Percentiles rank a stretch among this genome's conserved stretches.
phyloP scores from a whole-genome alignment of 2,888 invertebrate genomes.

The Pachliopta kotzebuea region DNA sequence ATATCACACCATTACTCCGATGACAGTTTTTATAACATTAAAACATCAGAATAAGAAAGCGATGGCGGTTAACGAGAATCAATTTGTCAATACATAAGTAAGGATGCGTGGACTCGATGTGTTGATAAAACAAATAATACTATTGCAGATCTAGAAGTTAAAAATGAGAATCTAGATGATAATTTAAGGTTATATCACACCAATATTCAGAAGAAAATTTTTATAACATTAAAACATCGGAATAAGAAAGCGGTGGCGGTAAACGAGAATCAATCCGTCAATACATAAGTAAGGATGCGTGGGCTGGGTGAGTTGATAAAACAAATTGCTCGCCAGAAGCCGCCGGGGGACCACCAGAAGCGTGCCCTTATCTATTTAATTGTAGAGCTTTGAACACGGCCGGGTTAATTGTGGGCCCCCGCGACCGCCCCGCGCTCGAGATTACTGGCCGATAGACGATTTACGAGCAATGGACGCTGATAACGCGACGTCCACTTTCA shows the following conservation, averaged over 20 bases:
- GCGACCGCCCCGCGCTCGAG: constrained; percentile 43
- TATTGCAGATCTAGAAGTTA: too few species aligned
- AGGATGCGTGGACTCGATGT: too few species aligned
- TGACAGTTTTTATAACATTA: background rate
- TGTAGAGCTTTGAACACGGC: constrained; percentile 66
- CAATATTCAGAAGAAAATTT: too few species aligned
- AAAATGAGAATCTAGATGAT: too few species aligned
- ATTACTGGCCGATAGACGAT: constrained; percentile 59
- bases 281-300: constrained; percentile 16
- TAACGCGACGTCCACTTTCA: constrained; percentile 28
- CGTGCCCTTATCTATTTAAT: constrained; percentile 69
- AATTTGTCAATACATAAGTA: constrained; percentile 21
- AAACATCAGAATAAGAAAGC: background rate
- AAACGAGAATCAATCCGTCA: constrained; percentile 20
- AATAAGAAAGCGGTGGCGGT: background rate
- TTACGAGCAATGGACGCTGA: constrained; percentile 47
- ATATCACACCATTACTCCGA: too few species aligned
- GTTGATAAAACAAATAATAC: constrained; percentile 1
- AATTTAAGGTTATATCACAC: too few species aligned
- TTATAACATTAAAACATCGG: background rate
- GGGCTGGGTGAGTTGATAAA: constrained; percentile 22
- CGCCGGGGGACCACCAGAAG: constrained; percentile 62
- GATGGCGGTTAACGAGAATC: background rate
- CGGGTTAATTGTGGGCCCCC: constrained; percentile 68
- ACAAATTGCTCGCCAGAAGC: constrained; percentile 21